Base-by-base conservation (phyloP, 92 coral and sea anemone genomes). In the Phenganax stokvisi region DNA sequence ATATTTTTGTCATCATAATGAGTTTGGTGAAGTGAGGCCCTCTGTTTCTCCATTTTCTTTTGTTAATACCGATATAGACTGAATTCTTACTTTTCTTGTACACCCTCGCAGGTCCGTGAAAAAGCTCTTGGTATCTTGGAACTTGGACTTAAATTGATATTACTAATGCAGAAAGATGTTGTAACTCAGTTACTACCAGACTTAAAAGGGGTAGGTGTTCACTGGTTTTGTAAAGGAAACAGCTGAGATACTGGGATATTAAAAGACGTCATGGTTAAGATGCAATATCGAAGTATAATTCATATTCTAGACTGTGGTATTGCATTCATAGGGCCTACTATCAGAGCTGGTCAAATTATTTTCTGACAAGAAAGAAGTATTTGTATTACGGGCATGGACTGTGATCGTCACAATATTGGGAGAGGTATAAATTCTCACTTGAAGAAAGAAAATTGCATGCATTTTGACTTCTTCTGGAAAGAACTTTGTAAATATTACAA, bases 321-420 rank as follows among this genome's bases (percentile, higher is more conserved):
- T 7, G 57, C 29, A 61, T 65, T 51, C 80, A 9, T 75, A 96
- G 99, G 87, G 87, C 47, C 75, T 96, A 58, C 63, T 96, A 28
- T 59, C 86, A 9, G 93, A 92, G 74, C 76, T 96, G 65, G 51
- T 89, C 9, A 88, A 90, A 54, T 63, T 89, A 80, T 92, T 86
- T 80, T 66, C 88, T 6, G 94, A 90, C 67, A 92, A 87, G 85
- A 91, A 90, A 58, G 97, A 90, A 65, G 75, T 92, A 58, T 92
- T 88, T 90, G 97, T 96, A 25, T 81, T 96, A 47, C 90, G 82
- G 79, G 83, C 86, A 12, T 96, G 99, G 99, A 86, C 86, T 57
- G 87, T 93, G 56, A 84, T 96, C 75, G 92, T 96, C 15, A 93
- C 91, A 29, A 85, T 92, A 61, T 83, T 91, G 65, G 99, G 99